phyloP scores from a whole-genome alignment of 2,888 invertebrate genomes.

The Xanthia togata region DNA sequence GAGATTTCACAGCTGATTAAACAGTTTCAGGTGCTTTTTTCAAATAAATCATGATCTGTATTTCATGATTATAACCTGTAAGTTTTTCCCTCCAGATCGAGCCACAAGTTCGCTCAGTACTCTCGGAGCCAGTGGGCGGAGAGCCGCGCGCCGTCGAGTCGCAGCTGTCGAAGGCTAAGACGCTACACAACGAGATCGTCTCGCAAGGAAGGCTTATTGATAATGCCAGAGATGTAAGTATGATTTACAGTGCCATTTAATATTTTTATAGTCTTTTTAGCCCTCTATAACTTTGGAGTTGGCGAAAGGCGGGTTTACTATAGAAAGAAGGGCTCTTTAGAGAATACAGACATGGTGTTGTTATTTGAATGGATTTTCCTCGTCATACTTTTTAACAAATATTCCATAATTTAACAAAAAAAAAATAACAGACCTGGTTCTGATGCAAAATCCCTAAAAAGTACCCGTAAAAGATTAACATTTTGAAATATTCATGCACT shows the following conservation, averaged over 20 bases:
- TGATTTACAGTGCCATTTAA: neutral
- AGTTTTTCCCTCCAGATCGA: slow-evolving; percentile 84
- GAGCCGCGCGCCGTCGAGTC: slow-evolving; percentile 97
- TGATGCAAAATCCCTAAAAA: too few species aligned
- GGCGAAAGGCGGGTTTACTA: too few species aligned
- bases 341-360: too few species aligned
- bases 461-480: neutral
- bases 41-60: neutral
- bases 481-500: neutral
- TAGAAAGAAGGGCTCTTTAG: too few species aligned
- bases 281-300: neutral
- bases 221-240: slow-evolving; percentile 93
- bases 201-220: slow-evolving; percentile 96
- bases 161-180: slow-evolving; percentile 95
- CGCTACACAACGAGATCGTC: slow-evolving; percentile 96
- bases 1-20: neutral
- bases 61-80: neutral
- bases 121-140: slow-evolving; percentile 96
- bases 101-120: slow-evolving; percentile 93
- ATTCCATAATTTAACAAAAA: too few species aligned
- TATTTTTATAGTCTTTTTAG: neutral
- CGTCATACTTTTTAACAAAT: too few species aligned
- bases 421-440: too few species aligned
- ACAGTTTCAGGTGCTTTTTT: neutral
- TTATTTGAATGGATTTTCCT: too few species aligned